Conservation (phyloP, 92 coral and sea anemone species). For the Porites evermanni region DNA sequence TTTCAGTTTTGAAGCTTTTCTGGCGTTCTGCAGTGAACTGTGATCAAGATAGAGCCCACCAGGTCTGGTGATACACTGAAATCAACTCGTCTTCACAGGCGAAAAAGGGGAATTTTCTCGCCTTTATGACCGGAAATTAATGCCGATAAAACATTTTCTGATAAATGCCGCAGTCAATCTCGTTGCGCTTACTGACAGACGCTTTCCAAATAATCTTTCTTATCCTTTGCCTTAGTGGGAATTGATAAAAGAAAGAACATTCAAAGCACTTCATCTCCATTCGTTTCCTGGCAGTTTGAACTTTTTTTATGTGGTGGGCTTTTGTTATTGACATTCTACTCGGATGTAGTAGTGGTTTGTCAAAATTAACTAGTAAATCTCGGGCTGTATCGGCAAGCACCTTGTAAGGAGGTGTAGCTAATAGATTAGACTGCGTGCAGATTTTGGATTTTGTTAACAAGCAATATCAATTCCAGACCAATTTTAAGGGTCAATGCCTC, state of each 20-base stretch:
- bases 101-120: too few relatives aligned
- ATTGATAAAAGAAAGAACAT: background rate
- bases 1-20: too few relatives aligned
- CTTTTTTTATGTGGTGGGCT: too few relatives aligned
- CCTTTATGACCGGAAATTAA: background rate
- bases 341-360: background rate
- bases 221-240: background rate
- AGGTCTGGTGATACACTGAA: too few relatives aligned
- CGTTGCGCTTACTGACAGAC: background rate
- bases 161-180: background rate
- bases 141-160: slow-evolving; percentile 4
- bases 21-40: too few relatives aligned
- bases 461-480: slow-evolving; percentile 11
- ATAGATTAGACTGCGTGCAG: background rate
- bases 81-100: too few relatives aligned
- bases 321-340: slow-evolving; percentile 1
- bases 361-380: too few relatives aligned
- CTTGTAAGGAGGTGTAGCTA: background rate
- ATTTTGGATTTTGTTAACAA: background rate
- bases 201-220: background rate
- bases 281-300: background rate
- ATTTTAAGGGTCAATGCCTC: slow-evolving; percentile 7
- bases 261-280: slow-evolving; percentile 4
- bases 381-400: background rate
- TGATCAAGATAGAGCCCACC: too few relatives aligned